Conservation (phyloP, 2,888 invertebrate genomes). For the Cantharis rustica region DNA sequence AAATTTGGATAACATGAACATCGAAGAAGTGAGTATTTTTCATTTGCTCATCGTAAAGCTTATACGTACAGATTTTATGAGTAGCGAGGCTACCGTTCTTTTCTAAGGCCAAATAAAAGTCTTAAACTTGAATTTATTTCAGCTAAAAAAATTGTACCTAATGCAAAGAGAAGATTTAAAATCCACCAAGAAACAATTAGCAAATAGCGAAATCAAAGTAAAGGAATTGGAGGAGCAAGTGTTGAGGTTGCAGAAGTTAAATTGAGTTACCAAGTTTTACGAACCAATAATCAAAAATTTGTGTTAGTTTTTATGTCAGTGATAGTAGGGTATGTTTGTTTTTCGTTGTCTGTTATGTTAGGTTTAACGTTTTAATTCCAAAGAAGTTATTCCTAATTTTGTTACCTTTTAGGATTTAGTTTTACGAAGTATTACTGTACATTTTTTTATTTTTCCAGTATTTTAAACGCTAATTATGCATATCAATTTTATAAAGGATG, state of each 20-base stretch:
- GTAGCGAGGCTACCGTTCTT: no score
- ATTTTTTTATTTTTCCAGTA: neutral
- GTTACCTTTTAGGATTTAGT: neutral
- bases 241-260: conserved; percentile 63
- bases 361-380: conserved; percentile 7
- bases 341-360: neutral
- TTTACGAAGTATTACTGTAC: neutral
- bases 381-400: conserved; percentile 4
- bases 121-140: conserved; percentile 37
- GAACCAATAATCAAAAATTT: neutral
- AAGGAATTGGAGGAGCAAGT: conserved; percentile 80
- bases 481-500: neutral
- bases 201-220: conserved; percentile 78
- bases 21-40: conserved; percentile 62
- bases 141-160: conserved; percentile 78
- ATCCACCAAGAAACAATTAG: conserved; percentile 75
- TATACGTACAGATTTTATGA: no score
- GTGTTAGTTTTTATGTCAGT: neutral
- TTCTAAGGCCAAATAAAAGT: neutral
- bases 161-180: conserved; percentile 80
- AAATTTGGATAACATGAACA: conserved; percentile 62
- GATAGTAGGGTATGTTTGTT: neutral
- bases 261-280: neutral
- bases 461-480: neutral
- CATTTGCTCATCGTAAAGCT: no score